Evolutionary conservation across 1,140 invertebrate genomes (phyloP), one percentile per base, ranked within the genome.

Genomic region (Trissolcus basalis): DNA sequence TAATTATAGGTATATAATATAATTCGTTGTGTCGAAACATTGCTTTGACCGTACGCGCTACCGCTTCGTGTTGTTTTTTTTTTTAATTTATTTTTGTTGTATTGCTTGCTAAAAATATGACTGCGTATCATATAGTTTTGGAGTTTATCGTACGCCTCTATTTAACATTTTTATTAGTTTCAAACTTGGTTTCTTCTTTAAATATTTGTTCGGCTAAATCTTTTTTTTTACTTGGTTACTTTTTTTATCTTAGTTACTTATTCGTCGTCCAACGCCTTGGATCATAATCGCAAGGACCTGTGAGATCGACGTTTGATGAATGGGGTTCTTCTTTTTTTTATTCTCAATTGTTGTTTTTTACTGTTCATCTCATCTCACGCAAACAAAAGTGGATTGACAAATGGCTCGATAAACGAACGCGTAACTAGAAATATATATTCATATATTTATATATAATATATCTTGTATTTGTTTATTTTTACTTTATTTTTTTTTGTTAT

Each of bases 1-100:
- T 78, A 61, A 81, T 81, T 84, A 84, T 49, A 61, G 63, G n/a
- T 63, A 74, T 51, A 55, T 75, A 69, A 81, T 82, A 83, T 86
- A 88, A 87, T 88, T 88, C 87, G 87, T 88, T 88, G 87, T 88
- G 78, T 88, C 83, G 87, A 88, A 88, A 88, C 86, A 88, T 88
- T 88, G 87, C 87, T 88, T 87, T 85, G 82, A 87, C 82, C 82
- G 68, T 85, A 84, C 82, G 78, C 79, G 83, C 78, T 83, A 61
- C 84, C 80, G 77, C 82, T 77, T 74, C 61, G 54, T 76, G 36
- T 35, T 35, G 10, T 39, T 39, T 39, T 39, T 3, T 39, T 27
- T 27, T 27, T 3, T 27, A 27, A 6, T 27, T 27, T 27, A 3
- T 1, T 6, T 27, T 27, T 27, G 1, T 15, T 67, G 68, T 85